These are phyloP conservation scores for Scalopus aquaticus DNA, from an alignment of 2,113 vertebrate genomes.

Conservation along the genomic window DNA sequence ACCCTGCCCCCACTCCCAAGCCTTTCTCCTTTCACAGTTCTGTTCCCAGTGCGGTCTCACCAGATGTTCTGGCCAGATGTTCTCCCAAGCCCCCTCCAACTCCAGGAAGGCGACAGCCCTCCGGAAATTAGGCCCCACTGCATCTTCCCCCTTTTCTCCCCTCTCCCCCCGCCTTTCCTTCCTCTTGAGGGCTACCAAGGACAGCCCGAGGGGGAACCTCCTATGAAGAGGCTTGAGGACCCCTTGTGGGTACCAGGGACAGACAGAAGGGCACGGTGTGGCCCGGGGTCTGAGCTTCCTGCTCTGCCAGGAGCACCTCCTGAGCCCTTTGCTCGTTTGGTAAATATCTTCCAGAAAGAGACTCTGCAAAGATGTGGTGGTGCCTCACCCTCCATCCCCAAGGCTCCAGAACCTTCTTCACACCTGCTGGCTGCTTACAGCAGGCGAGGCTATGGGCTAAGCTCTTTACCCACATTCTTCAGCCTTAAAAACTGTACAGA, in stretches of 20 bases:
- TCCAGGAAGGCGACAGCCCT: background rate
- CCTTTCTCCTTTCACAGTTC: background rate
- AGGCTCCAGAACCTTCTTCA: background rate
- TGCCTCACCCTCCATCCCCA: rapidly evolving
- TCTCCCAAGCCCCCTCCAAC: background rate
- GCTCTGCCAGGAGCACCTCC: background rate
- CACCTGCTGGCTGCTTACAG: background rate
- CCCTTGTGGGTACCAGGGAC: background rate
- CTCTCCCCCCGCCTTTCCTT: background rate
- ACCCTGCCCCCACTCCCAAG: background rate
- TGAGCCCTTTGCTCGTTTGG: background rate
- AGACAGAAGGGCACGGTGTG: background rate
- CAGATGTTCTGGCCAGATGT: slow-evolving; percentile 20
- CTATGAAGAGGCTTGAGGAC: background rate
- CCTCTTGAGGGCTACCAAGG: background rate
- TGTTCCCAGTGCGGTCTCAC: background rate
- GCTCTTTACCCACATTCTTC: background rate
- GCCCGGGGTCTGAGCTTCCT: background rate
- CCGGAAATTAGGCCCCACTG: background rate
- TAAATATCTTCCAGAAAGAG: background rate
- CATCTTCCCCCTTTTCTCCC: background rate
- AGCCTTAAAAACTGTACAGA: background rate
- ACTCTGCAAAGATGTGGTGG: background rate
- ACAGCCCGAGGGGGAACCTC: no score
- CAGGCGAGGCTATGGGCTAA: background rate